Conservation (phyloP, 2,113 vertebrate species). For the Sprattus sprattus region DNA sequence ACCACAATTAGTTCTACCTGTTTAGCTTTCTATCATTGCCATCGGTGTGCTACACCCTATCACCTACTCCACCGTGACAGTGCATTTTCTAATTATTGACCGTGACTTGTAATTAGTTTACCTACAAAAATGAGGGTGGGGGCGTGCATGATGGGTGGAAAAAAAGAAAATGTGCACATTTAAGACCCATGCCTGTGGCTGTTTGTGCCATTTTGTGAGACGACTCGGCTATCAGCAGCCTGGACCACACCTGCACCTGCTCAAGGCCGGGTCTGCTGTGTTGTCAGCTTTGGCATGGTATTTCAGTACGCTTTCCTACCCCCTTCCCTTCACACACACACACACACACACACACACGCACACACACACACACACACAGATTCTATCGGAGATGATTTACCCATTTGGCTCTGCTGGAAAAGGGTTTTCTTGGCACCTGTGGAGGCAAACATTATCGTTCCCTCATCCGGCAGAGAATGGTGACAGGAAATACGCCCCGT, state of each 20-base stretch:
- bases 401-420: constrained; percentile 60
- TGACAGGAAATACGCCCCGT: constrained; percentile 69
- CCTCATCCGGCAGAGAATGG: constrained; percentile 69
- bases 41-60: constrained; percentile 64
- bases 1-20: constrained; percentile 75
- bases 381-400: constrained; percentile 47
- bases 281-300: too few species aligned
- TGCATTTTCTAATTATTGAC: constrained; percentile 69
- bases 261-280: not conserved
- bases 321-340: too few species aligned
- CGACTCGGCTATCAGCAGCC: constrained; percentile 26
- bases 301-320: too few species aligned
- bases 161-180: not conserved
- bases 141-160: not conserved
- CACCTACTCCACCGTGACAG: constrained; percentile 66
- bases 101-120: constrained; percentile 72
- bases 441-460: constrained; percentile 54
- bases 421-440: constrained; percentile 64
- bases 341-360: too few species aligned
- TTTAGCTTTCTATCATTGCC: constrained; percentile 59
- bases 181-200: constrained; percentile 28
- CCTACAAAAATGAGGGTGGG: constrained; percentile 62
- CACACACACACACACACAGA: too few species aligned
- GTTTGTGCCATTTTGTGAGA: constrained; percentile 23
- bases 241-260: not conserved